These are phyloP conservation scores for Polydrusus pterygomalis DNA, from an alignment of 2,888 invertebrate genomes.

Conservation along the genomic window DNA sequence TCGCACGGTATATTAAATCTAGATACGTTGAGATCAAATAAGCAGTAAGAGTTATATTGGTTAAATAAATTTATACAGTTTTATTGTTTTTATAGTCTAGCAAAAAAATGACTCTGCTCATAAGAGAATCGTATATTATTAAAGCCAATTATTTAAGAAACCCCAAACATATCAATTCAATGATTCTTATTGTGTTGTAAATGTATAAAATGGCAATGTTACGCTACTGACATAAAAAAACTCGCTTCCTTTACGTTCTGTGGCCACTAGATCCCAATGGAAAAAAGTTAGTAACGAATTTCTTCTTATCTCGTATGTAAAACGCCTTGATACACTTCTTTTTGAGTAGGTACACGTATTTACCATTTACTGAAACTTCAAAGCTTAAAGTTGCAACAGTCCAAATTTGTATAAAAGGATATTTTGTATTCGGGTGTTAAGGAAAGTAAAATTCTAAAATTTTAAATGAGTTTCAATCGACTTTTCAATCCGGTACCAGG, in stretches of 20 bases:
- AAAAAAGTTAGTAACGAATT: constrained; percentile 34
- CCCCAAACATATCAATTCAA: no score
- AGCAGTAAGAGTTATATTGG: no score
- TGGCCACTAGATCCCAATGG: constrained; percentile 31
- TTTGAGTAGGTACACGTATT: constrained; percentile 33
- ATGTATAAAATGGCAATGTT: neutral
- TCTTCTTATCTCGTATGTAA: constrained; percentile 33
- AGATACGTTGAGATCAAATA: no score
- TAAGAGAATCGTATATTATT: no score
- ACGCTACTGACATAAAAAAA: constrained; percentile 8
- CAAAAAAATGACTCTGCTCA: no score
- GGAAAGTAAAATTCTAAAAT: neutral
- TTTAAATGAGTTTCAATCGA: no score
- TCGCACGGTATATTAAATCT: no score
- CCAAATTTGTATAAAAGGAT: constrained; percentile 13
- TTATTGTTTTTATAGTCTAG: no score
- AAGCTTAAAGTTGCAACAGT: constrained; percentile 37
- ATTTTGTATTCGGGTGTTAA: constrained; percentile 31
- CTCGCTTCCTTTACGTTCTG: constrained; percentile 13
- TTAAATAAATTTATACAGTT: no score
- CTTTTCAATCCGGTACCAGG: no score
- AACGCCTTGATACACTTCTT: constrained; percentile 37
- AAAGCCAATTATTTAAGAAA: no score
- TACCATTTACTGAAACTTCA: constrained; percentile 40
- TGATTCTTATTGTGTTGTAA: no score